These are phyloP conservation scores for Elachura formosa DNA, from an alignment of 2,113 vertebrate species.

Conservation along the genomic window DNA sequence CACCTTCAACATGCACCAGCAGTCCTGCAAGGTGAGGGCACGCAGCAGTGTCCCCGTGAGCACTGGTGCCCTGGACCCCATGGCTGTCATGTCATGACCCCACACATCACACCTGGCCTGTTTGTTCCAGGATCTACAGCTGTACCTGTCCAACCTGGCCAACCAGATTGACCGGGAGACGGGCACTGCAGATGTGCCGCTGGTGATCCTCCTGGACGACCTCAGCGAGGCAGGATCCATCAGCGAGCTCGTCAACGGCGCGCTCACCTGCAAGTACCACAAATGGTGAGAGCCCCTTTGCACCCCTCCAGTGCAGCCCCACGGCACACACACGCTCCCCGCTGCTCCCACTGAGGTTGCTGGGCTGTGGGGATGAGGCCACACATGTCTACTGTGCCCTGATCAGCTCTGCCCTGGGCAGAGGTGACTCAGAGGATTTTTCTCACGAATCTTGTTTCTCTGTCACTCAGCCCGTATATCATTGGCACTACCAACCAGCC, in stretches of 20 bases:
- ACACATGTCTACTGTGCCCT: accelerated
- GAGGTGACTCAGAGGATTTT: not conserved
- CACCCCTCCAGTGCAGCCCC: accelerated
- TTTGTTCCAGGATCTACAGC: constrained; percentile 83
- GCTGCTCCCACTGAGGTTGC: accelerated
- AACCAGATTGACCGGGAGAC: constrained; percentile 93
- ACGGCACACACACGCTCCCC: accelerated
- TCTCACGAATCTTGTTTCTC: not conserved
- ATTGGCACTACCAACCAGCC: constrained; percentile 96
- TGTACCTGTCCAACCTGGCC: constrained; percentile 91
- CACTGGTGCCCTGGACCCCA: accelerated
- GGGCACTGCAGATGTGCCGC: constrained; percentile 78
- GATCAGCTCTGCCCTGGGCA: accelerated
- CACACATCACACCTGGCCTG: accelerated
- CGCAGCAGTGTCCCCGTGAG: too few relatives aligned
- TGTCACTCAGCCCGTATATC: constrained; percentile 83
- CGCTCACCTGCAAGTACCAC: constrained; percentile 97
- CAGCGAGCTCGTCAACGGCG: constrained; percentile 91
- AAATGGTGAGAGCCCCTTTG: constrained; percentile 81
- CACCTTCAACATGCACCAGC: constrained; percentile 96
- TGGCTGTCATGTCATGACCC: accelerated
- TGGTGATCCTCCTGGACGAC: constrained; percentile 91
- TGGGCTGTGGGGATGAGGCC: not conserved
- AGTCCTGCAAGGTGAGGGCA: constrained; percentile 85
- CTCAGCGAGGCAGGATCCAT: constrained; percentile 84